Evolutionary conservation across 2,113 vertebrate genomes (phyloP).

Genomic region (Choloepus hoffmanni): DNA sequence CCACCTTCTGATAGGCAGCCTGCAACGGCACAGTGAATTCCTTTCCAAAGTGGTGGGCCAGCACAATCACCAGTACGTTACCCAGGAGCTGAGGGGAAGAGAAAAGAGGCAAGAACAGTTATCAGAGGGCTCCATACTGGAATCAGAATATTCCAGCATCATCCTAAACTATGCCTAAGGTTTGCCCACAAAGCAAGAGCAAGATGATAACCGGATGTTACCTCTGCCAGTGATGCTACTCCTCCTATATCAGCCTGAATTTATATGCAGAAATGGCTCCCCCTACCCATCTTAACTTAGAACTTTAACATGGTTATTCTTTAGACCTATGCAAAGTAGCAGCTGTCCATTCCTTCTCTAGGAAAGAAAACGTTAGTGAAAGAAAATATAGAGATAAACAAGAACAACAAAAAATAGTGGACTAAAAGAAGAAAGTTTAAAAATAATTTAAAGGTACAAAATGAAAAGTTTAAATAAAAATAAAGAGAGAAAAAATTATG

Average conservation of each 20-base stretch:
- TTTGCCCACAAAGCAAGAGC: not conserved
- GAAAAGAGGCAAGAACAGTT: not conserved
- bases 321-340: not conserved
- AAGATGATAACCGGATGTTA: not conserved
- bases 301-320: not conserved
- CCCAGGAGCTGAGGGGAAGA: constrained; percentile 88
- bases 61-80: constrained; percentile 88
- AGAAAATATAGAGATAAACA: too few species aligned
- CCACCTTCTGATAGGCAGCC: constrained; percentile 90
- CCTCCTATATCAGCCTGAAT: not conserved
- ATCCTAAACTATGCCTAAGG: not conserved
- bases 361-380: not conserved
- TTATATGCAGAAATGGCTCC: not conserved
- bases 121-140: not conserved
- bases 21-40: constrained; percentile 85
- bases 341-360: not conserved
- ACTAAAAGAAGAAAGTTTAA: not conserved
- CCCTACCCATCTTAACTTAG: not conserved
- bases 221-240: not conserved
- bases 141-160: not conserved
- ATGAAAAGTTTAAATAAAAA: not conserved
- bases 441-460: not conserved
- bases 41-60: constrained; percentile 83
- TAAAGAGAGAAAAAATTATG: not conserved
- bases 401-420: too few species aligned